phyloP scores from a whole-genome alignment of 2,113 vertebrate species.

The Macaca fascicularis region DNA sequence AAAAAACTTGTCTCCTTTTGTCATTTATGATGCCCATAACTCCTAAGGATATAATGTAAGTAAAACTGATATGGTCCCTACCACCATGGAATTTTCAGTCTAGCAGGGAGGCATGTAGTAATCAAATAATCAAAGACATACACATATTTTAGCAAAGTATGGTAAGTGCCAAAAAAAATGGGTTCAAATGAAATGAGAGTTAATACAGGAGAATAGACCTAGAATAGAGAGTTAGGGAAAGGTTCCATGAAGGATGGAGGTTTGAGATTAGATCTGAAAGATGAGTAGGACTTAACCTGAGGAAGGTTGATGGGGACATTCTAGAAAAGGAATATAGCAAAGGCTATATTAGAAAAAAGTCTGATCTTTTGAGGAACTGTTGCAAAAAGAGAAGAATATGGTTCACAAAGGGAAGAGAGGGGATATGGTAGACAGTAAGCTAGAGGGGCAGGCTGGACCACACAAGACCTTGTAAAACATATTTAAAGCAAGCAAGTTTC shows the following conservation, averaged over 20 bases:
- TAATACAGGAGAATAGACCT: not conserved
- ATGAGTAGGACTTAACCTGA: not conserved
- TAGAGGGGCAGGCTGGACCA: not conserved
- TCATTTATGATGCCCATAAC: constrained; percentile 42
- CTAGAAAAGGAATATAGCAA: not conserved
- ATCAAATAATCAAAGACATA: not conserved
- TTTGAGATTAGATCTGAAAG: not conserved
- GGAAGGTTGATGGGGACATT: not conserved
- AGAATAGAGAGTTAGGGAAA: not conserved
- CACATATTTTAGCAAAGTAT: not conserved
- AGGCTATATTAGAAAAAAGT: not conserved
- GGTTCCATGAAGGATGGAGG: not conserved
- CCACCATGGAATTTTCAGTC: not conserved
- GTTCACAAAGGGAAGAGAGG: not conserved
- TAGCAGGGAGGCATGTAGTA: not conserved
- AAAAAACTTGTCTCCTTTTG: not conserved
- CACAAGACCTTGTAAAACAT: not conserved
- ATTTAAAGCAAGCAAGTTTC: not conserved
- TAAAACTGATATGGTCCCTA: not conserved
- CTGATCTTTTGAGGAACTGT: not conserved
- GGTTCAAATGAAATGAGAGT: not conserved
- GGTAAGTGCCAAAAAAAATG: not conserved
- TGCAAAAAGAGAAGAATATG: not conserved
- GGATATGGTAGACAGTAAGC: not conserved
- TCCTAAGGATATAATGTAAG: not conserved